Conservation (phyloP, 2,797 vertebrate species). For the Anomalospiza imberbis region DNA sequence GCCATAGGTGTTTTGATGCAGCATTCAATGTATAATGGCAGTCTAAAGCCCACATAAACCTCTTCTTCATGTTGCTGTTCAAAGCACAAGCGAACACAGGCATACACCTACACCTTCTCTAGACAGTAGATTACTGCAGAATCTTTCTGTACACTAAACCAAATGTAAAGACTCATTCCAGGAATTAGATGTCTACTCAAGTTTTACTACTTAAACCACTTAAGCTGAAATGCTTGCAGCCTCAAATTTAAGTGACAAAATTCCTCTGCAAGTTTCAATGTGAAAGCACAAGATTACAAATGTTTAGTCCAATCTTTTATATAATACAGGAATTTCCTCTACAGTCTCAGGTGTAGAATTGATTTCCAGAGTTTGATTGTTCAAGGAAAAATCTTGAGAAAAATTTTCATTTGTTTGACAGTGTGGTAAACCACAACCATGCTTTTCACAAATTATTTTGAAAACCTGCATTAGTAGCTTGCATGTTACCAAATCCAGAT, state of each 20-base stretch:
- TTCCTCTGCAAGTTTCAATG: neutral
- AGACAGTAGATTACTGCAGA: neutral
- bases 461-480: neutral
- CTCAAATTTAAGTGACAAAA: neutral
- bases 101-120: neutral
- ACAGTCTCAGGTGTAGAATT: neutral
- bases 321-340: neutral
- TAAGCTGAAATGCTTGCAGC: neutral
- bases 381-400: neutral
- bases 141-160: neutral
- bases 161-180: neutral
- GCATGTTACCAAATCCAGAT: neutral
- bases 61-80: neutral
- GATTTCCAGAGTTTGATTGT: neutral
- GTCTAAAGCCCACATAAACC: neutral
- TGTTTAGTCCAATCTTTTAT: neutral
- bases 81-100: accelerated
- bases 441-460: neutral
- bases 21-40: neutral
- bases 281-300: neutral
- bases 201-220: neutral
- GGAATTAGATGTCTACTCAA: neutral
- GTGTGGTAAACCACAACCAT: neutral
- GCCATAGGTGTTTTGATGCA: neutral
- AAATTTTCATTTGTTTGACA: neutral